A percentile compares a stretch with the other conserved stretches of the same genome.
Conservation (phyloP, 2,888 invertebrate species). For the Tenthredo notha region DNA sequence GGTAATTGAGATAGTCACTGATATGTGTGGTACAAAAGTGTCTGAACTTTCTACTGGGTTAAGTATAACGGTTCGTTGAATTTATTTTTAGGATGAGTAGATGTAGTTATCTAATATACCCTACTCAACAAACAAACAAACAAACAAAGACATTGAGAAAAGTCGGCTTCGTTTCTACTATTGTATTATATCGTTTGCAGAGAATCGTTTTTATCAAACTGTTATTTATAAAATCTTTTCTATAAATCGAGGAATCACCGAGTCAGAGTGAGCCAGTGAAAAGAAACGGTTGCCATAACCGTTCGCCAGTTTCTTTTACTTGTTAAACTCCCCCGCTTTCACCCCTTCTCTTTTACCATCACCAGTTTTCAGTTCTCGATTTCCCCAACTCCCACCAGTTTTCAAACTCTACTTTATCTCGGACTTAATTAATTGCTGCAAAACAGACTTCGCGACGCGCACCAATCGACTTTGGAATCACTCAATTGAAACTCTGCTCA, state of each 20-base stretch:
- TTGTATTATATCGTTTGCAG: background rate
- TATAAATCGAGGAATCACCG: slow-evolving; percentile 30
- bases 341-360: background rate
- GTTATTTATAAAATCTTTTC: slow-evolving; percentile 18
- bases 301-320: slow-evolving; percentile 29
- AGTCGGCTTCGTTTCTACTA: background rate
- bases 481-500: slow-evolving; percentile 17
- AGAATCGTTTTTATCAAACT: slow-evolving; percentile 23
- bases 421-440: slow-evolving; percentile 28
- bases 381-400: background rate
- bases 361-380: background rate
- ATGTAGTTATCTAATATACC: background rate
- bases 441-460: slow-evolving; percentile 7
- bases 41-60: background rate
- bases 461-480: slow-evolving; percentile 25
- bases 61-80: background rate
- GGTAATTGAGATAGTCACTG: background rate
- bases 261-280: slow-evolving; percentile 15
- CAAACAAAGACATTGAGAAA: slow-evolving; percentile 9
- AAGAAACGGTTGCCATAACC: slow-evolving; percentile 11
- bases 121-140: background rate
- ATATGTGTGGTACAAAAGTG: background rate
- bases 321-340: background rate
- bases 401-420: slow-evolving; percentile 14
- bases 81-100: background rate